These are phyloP conservation scores for Notamacropus eugenii DNA, from an alignment of 2,797 vertebrate genomes.

Conservation along the genomic window DNA sequence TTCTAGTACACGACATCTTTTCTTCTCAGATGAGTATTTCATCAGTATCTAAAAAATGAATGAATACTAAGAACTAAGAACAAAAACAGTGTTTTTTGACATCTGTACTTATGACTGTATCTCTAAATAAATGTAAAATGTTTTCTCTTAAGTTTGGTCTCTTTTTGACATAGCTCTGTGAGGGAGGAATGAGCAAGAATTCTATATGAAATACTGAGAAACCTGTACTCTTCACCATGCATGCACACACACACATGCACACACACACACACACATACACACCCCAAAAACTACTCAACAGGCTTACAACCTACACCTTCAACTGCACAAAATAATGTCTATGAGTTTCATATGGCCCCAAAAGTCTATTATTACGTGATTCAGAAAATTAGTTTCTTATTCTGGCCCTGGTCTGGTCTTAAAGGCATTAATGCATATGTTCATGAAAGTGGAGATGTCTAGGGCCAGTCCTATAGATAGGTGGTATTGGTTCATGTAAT, in stretches of 20 bases:
- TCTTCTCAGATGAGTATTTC: not conserved
- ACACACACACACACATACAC: too few species aligned
- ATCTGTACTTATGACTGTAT: not conserved
- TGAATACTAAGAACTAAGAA: not conserved
- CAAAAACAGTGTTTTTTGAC: not conserved
- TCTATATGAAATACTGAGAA: not conserved
- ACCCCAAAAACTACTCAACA: not conserved
- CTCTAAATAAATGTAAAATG: not conserved
- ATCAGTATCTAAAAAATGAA: not conserved
- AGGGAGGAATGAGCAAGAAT: not conserved
- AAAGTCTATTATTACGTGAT: not conserved
- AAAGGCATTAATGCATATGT: not conserved
- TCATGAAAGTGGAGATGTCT: not conserved
- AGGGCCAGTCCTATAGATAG: not conserved
- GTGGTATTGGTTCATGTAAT: not conserved
- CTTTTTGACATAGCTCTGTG: not conserved
- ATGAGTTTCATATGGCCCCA: not conserved
- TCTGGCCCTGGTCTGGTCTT: not conserved
- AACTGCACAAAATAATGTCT: not conserved
- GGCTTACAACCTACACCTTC: not conserved
- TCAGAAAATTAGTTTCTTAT: not conserved
- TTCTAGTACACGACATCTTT: not conserved
- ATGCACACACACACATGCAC: not conserved
- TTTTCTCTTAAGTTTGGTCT: not conserved
- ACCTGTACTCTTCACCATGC: too few species aligned